phyloP scores from a whole-genome alignment of 2,888 invertebrate genomes.

The Aleiodes leptofemur region DNA sequence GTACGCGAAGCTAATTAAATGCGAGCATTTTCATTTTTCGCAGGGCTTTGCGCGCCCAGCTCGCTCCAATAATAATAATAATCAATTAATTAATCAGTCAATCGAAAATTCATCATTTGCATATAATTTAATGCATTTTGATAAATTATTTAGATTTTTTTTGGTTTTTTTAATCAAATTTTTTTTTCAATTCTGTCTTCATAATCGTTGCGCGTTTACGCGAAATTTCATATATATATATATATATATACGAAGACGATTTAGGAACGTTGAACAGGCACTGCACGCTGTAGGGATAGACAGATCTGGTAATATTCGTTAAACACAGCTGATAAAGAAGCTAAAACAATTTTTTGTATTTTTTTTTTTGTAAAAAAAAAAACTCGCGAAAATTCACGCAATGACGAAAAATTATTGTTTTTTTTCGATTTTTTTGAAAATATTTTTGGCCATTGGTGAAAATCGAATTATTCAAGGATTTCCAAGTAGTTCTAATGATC shows the following conservation, averaged over 20 bases:
- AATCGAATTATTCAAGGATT: too few relatives aligned
- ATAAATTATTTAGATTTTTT: background rate
- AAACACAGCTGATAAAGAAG: slow-evolving; percentile 50
- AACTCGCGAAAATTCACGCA: background rate
- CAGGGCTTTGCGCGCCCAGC: slow-evolving; percentile 75
- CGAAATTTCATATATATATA: slow-evolving; percentile 56
- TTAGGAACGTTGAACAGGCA: slow-evolving; percentile 69
- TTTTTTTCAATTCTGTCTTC: slow-evolving; percentile 56
- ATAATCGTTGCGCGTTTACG: slow-evolving; percentile 70
- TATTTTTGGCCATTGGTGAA: background rate
- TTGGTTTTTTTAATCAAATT: slow-evolving; percentile 27
- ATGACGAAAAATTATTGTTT: background rate
- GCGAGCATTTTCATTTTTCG: slow-evolving; percentile 64
- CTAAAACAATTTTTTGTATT: slow-evolving; percentile 17
- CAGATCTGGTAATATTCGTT: slow-evolving; percentile 70
- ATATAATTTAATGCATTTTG: slow-evolving; percentile 6
- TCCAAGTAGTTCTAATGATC: too few relatives aligned
- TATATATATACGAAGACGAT: slow-evolving; percentile 67
- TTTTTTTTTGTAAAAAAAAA: background rate
- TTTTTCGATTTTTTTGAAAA: too few relatives aligned
- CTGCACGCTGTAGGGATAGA: slow-evolving; percentile 75
- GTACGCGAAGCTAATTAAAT: slow-evolving; percentile 72
- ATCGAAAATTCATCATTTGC: background rate
- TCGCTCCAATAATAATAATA: slow-evolving; percentile 58
- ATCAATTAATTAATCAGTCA: background rate